These are phyloP conservation scores for Rhabdornis inornatus DNA, from an alignment of 2,113 vertebrate species.

Conservation along the genomic window DNA sequence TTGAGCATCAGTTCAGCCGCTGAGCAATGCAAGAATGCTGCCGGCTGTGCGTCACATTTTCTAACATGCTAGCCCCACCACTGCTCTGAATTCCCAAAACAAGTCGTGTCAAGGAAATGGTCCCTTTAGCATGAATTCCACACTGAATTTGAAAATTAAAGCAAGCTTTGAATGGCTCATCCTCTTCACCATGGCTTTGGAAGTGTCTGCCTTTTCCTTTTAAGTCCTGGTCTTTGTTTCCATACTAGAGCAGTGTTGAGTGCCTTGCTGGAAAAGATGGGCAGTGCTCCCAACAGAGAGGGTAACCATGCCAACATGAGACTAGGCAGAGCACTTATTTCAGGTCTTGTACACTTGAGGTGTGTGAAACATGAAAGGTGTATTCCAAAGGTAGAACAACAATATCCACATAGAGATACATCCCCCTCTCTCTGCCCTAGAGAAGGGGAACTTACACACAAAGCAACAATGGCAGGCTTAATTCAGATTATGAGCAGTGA, in stretches of 20 bases:
- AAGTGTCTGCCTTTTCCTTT: neutral
- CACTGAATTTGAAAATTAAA: neutral
- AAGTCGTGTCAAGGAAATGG: neutral
- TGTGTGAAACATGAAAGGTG: neutral
- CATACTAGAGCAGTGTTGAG: neutral
- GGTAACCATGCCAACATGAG: rapidly evolving
- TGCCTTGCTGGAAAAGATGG: neutral
- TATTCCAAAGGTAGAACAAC: neutral
- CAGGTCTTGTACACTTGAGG: neutral
- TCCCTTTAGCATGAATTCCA: neutral
- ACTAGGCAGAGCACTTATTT: neutral
- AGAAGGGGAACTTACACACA: neutral
- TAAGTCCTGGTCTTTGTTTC: neutral
- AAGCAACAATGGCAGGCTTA: neutral
- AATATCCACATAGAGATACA: neutral
- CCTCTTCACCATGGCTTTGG: neutral
- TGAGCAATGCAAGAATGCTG: neutral
- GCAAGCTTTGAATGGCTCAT: neutral
- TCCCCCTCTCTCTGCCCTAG: neutral
- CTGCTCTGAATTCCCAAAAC: neutral
- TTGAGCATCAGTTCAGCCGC: neutral
- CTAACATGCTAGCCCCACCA: neutral
- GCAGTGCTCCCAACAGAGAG: neutral
- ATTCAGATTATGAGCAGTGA: neutral
- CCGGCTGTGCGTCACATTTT: rapidly evolving